These are phyloP conservation scores for Cottus gobio DNA, from an alignment of 2,113 vertebrate species.

Conservation along the genomic window DNA sequence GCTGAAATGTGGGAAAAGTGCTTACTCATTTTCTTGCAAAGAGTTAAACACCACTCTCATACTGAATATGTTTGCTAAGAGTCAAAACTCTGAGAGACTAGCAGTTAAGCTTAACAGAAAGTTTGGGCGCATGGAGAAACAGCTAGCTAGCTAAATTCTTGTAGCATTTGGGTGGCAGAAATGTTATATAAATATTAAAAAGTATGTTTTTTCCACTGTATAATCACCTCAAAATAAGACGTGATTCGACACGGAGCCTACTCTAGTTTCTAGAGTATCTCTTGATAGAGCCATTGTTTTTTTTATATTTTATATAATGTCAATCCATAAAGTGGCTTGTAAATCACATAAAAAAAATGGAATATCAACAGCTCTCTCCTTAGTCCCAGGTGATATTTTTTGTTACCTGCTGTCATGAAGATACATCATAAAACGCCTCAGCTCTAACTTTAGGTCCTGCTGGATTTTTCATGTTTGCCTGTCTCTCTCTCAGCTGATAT, in stretches of 20 bases:
- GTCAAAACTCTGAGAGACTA: neutral
- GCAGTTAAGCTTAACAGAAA: neutral
- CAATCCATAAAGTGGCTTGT: neutral
- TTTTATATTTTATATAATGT: too few species aligned
- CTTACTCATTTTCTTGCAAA: neutral
- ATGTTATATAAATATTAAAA: neutral
- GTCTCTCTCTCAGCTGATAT: slow-evolving; percentile 79
- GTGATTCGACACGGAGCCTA: too few species aligned
- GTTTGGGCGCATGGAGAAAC: neutral
- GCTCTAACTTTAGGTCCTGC: slow-evolving; percentile 75
- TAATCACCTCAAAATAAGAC: neutral
- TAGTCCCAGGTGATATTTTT: slow-evolving; percentile 73
- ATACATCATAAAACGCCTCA: slow-evolving; percentile 70
- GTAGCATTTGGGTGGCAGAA: neutral
- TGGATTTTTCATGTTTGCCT: slow-evolving; percentile 83
- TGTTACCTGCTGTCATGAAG: slow-evolving; percentile 75
- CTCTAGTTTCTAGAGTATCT: neutral
- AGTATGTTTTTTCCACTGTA: neutral
- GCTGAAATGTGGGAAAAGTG: neutral
- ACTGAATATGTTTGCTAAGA: neutral
- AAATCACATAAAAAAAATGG: neutral
- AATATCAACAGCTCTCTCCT: slow-evolving; percentile 34
- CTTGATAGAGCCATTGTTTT: neutral
- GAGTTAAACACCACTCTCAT: neutral
- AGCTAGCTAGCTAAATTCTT: neutral